These are phyloP conservation scores for Empidonax traillii DNA, from an alignment of 2,113 vertebrate species.

Conservation along the genomic window DNA sequence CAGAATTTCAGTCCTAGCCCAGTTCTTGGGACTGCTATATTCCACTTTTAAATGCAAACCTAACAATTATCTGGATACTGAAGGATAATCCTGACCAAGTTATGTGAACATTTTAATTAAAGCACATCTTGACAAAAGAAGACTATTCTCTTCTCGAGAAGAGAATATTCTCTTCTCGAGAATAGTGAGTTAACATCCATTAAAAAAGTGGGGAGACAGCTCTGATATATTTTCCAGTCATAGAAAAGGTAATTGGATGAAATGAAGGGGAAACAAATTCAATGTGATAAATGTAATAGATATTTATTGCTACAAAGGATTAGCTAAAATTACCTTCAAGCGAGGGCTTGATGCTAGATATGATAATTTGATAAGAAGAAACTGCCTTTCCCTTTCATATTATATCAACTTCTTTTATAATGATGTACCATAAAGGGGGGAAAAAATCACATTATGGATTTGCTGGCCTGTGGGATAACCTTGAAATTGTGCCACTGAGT, in stretches of 20 bases:
- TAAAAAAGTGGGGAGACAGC: neutral
- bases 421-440: conserved; percentile 23
- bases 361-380: conserved; percentile 55
- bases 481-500: conserved; percentile 62
- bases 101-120: conserved; percentile 40
- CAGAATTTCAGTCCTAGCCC: neutral
- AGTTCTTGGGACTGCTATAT: neutral
- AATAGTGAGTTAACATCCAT: conserved; percentile 11
- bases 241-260: conserved; percentile 62
- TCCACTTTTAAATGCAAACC: neutral
- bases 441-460: conserved; percentile 53
- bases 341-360: conserved; percentile 38
- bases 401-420: conserved; percentile 16
- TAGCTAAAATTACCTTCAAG: conserved; percentile 62
- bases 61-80: neutral
- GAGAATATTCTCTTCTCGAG: neutral
- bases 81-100: conserved; percentile 1
- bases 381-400: neutral
- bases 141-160: neutral
- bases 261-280: conserved; percentile 67
- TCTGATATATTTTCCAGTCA: conserved; percentile 35
- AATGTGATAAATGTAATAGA: conserved; percentile 58
- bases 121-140: conserved; percentile 14
- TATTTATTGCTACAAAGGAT: conserved; percentile 66
- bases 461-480: conserved; percentile 58